Evolutionary conservation across 2,113 vertebrate genomes (phyloP).

Genomic region (Boulengerochromis microlepis): DNA sequence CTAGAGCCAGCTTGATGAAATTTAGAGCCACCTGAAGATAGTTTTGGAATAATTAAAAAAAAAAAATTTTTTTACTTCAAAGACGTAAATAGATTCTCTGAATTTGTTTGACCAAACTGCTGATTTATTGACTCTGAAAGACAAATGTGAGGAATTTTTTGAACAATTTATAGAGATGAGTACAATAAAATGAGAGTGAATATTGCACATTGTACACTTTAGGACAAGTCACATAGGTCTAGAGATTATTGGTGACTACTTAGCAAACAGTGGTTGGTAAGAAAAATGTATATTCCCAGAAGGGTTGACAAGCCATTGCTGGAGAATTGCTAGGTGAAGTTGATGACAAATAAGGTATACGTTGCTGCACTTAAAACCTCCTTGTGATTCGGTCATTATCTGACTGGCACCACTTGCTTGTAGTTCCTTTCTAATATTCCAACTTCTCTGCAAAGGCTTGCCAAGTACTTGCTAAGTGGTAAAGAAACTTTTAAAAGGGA

Average conservation of each 20-base stretch:
- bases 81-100: fast-evolving
- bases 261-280: not conserved
- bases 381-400: not conserved
- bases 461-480: not conserved
- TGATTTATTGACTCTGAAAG: not conserved
- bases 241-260: not conserved
- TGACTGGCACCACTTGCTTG: not conserved
- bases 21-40: not conserved
- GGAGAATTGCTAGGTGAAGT: not conserved
- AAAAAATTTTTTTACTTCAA: not conserved
- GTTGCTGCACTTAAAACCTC: not conserved
- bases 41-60: not conserved
- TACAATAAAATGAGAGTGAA: not conserved
- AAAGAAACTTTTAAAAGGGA: not conserved
- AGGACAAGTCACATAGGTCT: not conserved
- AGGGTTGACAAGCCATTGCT: not conserved
- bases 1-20: not conserved
- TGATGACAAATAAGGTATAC: not conserved
- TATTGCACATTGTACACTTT: not conserved
- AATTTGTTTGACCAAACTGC: not conserved
- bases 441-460: not conserved
- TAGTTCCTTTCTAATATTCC: not conserved
- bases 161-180: not conserved
- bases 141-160: not conserved
- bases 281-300: not conserved